phyloP scores from a whole-genome alignment of 1,140 invertebrate species.

The Scaptomyza graminum region DNA sequence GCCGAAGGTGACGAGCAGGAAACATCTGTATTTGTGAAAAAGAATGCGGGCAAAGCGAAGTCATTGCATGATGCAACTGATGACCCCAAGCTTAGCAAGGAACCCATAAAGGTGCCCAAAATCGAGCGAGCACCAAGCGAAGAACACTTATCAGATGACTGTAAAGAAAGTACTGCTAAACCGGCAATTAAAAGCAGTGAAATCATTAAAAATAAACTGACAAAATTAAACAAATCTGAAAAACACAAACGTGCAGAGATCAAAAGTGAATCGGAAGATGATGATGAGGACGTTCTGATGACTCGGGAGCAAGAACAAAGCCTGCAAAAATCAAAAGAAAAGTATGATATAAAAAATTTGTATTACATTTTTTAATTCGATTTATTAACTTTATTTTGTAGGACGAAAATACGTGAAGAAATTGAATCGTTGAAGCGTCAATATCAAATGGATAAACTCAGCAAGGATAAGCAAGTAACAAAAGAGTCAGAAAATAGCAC shows the following conservation, averaged over 20 bases:
- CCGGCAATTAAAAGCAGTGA: slow-evolving; percentile 37
- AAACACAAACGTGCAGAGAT: slow-evolving; percentile 28
- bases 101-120: slow-evolving; percentile 85
- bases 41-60: slow-evolving; percentile 91
- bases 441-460: slow-evolving; percentile 87
- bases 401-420: slow-evolving; percentile 91
- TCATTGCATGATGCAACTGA: slow-evolving; percentile 96
- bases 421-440: slow-evolving; percentile 90
- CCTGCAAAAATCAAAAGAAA: slow-evolving; percentile 87
- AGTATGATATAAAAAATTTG: slow-evolving; percentile 84
- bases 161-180: slow-evolving; percentile 48
- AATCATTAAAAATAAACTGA: slow-evolving; percentile 53
- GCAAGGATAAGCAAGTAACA: slow-evolving; percentile 72
- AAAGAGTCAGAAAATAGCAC: slow-evolving; percentile 84
- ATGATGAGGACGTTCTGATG: slow-evolving; percentile 86
- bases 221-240: slow-evolving; percentile 36
- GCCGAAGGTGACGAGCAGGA: slow-evolving; percentile 98
- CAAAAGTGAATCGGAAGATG: slow-evolving; percentile 83
- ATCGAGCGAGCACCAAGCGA: slow-evolving; percentile 77
- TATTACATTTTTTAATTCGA: neutral
- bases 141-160: slow-evolving; percentile 84
- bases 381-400: slow-evolving; percentile 78
- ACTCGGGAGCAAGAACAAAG: slow-evolving; percentile 83
- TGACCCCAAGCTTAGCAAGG: slow-evolving; percentile 94
- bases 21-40: slow-evolving; percentile 88